Evolutionary conservation across 2,113 vertebrate genomes (phyloP), one percentile per base, ranked within the genome.

Genomic region (Phycodurus eques): DNA sequence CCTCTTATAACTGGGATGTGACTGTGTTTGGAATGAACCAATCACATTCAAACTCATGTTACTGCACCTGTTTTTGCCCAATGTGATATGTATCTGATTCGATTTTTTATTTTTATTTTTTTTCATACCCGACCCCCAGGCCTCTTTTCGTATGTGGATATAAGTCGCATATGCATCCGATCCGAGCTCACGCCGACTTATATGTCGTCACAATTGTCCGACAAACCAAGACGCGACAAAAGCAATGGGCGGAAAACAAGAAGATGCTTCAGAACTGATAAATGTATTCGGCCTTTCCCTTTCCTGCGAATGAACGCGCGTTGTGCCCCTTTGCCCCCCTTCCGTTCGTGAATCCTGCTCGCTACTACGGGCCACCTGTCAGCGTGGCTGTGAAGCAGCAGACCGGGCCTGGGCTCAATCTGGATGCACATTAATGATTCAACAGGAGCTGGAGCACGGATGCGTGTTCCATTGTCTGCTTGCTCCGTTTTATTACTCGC

Each of bases 341-440:
- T 59, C 5, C 62, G 39, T 33, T 73, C 64, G 39, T 33, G 46
- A 19, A 57, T 66, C 60, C 14, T 11, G 17, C 5, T 44, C 46
- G 27, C 31, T 35, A 49, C 15, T 56, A 27, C 14, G 56, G 22
- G 51, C 61, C 49, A 70, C 54, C 68, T 70, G 68, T 47, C 22
- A 70, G 68, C 33, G 22, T n/a, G 2, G 49, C 14, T 33, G 66
- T 71, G 46, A 62, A 53, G 53, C 15, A 64, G 42, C 17, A 27
- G 15, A 17, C 54, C 19, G 47, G 8, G 46, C n/a, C 22, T 5
- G 44, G 64, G 56, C 43, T 60, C 33, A 44, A 19, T 54, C 39
- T 64, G 42, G 59, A 57, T 59, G 39, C 56, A 10, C 69, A 61
- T 61, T 71, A 61, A 71, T 47, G 56, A 71, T 71, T 60, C 44